Evolutionary conservation across 2,797 vertebrate genomes (phyloP), one percentile per base, ranked within the genome.

Genomic region (Anas capensis): DNA sequence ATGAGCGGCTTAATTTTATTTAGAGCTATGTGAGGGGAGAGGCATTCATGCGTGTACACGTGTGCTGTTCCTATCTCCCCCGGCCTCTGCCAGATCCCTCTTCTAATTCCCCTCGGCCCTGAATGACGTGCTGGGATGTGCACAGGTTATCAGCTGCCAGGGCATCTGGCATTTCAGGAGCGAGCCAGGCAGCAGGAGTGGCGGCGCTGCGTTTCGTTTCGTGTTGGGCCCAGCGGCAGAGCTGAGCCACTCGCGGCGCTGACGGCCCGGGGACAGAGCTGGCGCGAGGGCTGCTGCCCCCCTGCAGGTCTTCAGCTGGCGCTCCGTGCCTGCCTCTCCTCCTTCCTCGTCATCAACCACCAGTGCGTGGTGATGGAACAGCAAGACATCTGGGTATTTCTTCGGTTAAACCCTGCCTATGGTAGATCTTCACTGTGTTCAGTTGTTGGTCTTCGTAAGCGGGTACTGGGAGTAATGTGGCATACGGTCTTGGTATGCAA

Each of bases 281-380:
- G 77, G 78, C 31, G 10, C 1, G 1, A 62, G 57, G 19, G 23
- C 53, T 1, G 3, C 29, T 2, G 1, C 65, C 26, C 27, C 14
- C 49, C 31, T 62, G 56, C 84, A 76, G 36, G 14, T 19, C 21
- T n/a, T 33, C 27, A 21, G 27, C 76, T 78, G 3, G 0, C 4
- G 38, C 3, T 2, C 6, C 56, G 21, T 60, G 19, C 51, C 54
- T 88, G 4, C 57, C 26, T 20, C n/a, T 72, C 36, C 48, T 71
- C 6, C 34, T 40, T 19, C 26, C n/a, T 36, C 34, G 10, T 79
- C 21, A 0, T 58, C 2, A 0, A 0, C 62, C 42, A 6, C 62
- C 42, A 6, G n/a, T n/a, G 3, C 3, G 1, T 40, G 58, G 26
- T 69, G 58, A 8, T 8, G 29, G 54, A 56, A 36, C 31, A 80